Evolutionary conservation across 2,888 invertebrate species (phyloP).

Genomic region (Poecilobothrus nobilitatus): DNA sequence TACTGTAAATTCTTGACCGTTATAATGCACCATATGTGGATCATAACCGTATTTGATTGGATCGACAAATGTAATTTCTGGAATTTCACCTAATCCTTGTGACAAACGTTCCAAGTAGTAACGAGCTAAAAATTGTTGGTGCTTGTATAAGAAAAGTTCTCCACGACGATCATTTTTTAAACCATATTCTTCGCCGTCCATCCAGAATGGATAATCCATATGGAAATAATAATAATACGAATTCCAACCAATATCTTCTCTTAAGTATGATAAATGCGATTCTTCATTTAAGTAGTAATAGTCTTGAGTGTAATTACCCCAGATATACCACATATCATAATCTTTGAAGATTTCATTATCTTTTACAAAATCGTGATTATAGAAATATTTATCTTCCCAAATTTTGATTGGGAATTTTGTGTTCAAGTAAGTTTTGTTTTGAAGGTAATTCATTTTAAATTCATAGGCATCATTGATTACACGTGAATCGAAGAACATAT

Average conservation of each 20-base stretch:
- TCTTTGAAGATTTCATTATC: background rate
- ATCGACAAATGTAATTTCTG: constrained; percentile 48
- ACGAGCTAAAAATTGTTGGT: constrained; percentile 61
- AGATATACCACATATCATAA: constrained; percentile 9
- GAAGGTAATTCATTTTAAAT: constrained; percentile 46
- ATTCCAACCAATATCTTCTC: constrained; percentile 63
- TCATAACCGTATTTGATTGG: constrained; percentile 53
- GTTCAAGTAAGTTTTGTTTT: background rate
- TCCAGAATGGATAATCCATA: constrained; percentile 54
- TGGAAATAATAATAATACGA: constrained; percentile 55
- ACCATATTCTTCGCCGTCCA: constrained; percentile 50
- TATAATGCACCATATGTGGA: constrained; percentile 54
- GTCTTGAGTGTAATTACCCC: no score
- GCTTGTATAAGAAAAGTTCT: constrained; percentile 55
- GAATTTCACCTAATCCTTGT: constrained; percentile 59
- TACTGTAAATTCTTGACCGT: constrained; percentile 56
- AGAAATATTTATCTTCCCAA: background rate
- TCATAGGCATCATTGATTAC: constrained; percentile 59
- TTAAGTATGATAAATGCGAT: constrained; percentile 57
- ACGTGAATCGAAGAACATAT: constrained; percentile 64
- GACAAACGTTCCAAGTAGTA: constrained; percentile 69
- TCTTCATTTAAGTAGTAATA: constrained; percentile 43
- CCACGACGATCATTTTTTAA: constrained; percentile 53
- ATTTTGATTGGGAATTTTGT: background rate
- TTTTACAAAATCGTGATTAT: background rate